Evolutionary conservation across 2,888 invertebrate genomes (phyloP).

Genomic region (Ectemnius lituratus): DNA sequence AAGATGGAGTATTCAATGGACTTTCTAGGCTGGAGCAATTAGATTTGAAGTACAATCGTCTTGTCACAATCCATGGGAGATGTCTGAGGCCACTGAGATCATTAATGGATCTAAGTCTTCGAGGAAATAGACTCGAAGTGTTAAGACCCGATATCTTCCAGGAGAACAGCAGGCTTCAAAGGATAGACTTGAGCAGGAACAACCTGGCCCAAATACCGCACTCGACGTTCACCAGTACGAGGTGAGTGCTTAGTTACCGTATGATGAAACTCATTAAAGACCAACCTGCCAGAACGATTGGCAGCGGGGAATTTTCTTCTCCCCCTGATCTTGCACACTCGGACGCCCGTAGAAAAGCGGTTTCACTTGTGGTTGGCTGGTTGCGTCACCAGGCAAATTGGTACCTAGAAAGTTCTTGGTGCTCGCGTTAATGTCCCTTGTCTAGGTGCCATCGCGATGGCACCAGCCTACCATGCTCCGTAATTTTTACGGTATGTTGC

Average conservation of each 20-base stretch:
- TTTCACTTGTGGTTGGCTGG: slow-evolving; percentile 68
- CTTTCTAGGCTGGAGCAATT: slow-evolving; percentile 85
- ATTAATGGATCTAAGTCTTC: slow-evolving; percentile 85
- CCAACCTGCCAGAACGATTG: background rate
- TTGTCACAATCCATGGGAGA: slow-evolving; percentile 83
- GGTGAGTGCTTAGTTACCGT: slow-evolving; percentile 62
- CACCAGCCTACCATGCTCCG: slow-evolving; percentile 63
- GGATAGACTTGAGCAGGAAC: slow-evolving; percentile 87
- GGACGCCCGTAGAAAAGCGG: slow-evolving; percentile 59
- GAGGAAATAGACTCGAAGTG: slow-evolving; percentile 87
- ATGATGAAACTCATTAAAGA: background rate
- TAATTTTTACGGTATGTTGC: slow-evolving; percentile 32
- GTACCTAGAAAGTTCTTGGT: slow-evolving; percentile 70
- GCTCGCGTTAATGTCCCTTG: slow-evolving; percentile 64
- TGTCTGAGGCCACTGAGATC: slow-evolving; percentile 83
- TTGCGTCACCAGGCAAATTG: slow-evolving; percentile 70
- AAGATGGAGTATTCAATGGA: slow-evolving; percentile 85
- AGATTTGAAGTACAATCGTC: slow-evolving; percentile 87
- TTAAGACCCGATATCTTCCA: slow-evolving; percentile 85
- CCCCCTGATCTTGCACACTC: slow-evolving; percentile 5
- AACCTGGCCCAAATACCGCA: slow-evolving; percentile 84
- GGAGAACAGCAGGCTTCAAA: slow-evolving; percentile 82
- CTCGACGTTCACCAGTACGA: slow-evolving; percentile 80
- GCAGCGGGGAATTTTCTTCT: background rate
- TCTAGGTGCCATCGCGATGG: slow-evolving; percentile 49